phyloP scores from a whole-genome alignment of 92 coral and sea anemone species.

The Parazoanthus swiftii region DNA sequence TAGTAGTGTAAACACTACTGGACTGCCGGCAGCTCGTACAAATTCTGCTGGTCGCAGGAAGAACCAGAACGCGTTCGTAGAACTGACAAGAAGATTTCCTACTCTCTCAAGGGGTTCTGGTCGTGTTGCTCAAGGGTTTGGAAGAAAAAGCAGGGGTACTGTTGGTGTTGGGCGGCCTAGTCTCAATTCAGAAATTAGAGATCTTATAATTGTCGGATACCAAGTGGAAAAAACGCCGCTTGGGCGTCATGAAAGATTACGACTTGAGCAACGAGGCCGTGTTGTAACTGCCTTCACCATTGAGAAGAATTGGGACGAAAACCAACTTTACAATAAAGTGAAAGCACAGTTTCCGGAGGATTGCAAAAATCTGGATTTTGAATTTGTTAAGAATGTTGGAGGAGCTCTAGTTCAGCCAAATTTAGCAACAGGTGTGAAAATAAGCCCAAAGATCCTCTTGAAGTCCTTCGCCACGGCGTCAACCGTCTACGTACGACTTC shows the following conservation, averaged over 20 bases:
- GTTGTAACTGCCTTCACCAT: not conserved
- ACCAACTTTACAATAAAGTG: not conserved
- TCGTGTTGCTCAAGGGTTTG: no score
- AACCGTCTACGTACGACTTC: constrained; percentile 42
- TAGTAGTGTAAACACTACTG: no score
- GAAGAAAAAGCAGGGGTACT: not conserved
- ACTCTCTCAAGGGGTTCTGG: no score
- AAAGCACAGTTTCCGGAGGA: constrained; percentile 51
- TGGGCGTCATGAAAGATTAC: not conserved
- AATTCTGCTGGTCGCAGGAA: no score
- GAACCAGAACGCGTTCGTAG: no score
- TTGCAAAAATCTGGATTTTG: constrained; percentile 50
- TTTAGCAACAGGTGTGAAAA: constrained; percentile 51
- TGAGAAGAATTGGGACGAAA: not conserved
- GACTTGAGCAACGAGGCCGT: not conserved
- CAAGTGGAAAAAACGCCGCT: not conserved
- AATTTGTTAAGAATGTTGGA: constrained; percentile 48
- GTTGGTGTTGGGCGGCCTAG: not conserved
- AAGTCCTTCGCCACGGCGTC: constrained; percentile 45
- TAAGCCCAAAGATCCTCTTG: constrained; percentile 39
- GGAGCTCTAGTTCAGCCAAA: constrained; percentile 33
- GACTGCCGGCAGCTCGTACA: no score
- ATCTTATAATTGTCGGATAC: constrained; percentile 1
- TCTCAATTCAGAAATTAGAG: not conserved
- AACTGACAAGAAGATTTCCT: no score